Evolutionary conservation across 2,113 vertebrate genomes (phyloP), one percentile per base, ranked within the genome.

Genomic region (Chinchilla lanigera): DNA sequence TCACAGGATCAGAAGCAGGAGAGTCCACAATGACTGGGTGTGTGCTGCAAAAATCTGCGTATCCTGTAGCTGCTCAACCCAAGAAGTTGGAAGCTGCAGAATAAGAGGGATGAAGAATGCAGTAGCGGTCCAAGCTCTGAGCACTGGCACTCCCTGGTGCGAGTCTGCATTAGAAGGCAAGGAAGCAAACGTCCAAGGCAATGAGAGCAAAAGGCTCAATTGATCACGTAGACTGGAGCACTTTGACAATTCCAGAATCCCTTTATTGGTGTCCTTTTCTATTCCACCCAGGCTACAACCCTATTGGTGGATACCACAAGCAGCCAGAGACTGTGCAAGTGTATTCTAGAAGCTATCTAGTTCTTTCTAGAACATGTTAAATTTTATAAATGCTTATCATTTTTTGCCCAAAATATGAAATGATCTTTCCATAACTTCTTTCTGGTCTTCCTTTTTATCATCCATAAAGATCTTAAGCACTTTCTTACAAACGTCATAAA

Each of bases 401-500:
- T 0, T 69, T 94, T 7, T 24, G 8, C 19, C 2, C 3, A 3
- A 84, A 73, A 71, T 58, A 0, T 95, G 52, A 90, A 97, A 86
- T 65, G 33, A 52, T 88, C 35, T 78, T 93, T 77, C 26, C 6
- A 52, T 86, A 14, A 67, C 16, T 58, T 69, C 28, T 35, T 89
- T 0, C 1, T 85, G 58, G 50, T 19, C 19, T 92, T 96, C 12
- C 81, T 84, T 91, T 78, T 56, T 38, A 88, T 83, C 47, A 12
- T 5, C 75, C 14, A 88, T 28, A 61, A 2, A 89, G 35, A 5
- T 83, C 4, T 65, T 78, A 75, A 38, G 7, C 28, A 93, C 28
- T 69, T 52, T 30, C n/a, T 56, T 89, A 96, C 13, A 77, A 73
- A 93, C 85, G 75, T 75, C 17, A 93, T 61, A 82, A 89, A 50